Percentiles rank a stretch among this genome's conserved stretches.
Evolutionary conservation across 1,140 invertebrate species (phyloP).

Genomic region (Lethrus apterus): DNA sequence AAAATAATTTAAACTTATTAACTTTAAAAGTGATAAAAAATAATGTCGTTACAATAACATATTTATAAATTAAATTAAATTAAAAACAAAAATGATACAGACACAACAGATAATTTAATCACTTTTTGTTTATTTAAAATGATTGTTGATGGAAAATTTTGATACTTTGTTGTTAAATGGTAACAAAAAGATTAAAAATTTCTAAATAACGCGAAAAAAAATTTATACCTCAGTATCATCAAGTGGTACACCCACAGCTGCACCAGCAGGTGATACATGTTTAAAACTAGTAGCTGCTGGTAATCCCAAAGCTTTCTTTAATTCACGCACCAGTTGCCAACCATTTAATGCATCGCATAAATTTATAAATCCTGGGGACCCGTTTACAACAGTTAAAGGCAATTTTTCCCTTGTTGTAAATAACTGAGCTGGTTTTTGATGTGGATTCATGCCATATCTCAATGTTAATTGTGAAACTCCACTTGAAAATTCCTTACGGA

Average conservation of each 20-base stretch:
- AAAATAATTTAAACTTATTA: no score
- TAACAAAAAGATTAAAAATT: not conserved
- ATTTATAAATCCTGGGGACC: slow-evolving; percentile 95
- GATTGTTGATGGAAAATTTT: no score
- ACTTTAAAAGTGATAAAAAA: no score
- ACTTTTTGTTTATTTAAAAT: no score
- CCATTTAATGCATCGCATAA: slow-evolving; percentile 95
- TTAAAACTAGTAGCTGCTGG: slow-evolving; percentile 97
- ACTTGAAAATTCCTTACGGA: slow-evolving; percentile 80
- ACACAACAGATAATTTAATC: no score
- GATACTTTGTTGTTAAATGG: slow-evolving; percentile 2
- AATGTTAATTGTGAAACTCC: slow-evolving; percentile 69
- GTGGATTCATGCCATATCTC: slow-evolving; percentile 90
- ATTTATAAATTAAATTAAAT: no score
- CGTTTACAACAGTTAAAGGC: slow-evolving; percentile 87
- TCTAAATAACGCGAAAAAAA: no score
- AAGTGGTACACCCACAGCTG: slow-evolving; percentile 80
- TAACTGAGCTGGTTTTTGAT: slow-evolving; percentile 93
- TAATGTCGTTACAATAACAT: no score
- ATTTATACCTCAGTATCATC: slow-evolving; percentile 51
- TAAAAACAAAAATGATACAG: no score
- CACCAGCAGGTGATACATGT: slow-evolving; percentile 94
- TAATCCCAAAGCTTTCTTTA: slow-evolving; percentile 68
- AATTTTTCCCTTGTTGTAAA: slow-evolving; percentile 74
- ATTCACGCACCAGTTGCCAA: slow-evolving; percentile 91